Percentiles rank a stretch among this genome's conserved stretches.
phyloP scores from a whole-genome alignment of 2,888 invertebrate genomes.

The Argynnis bischoffii region DNA sequence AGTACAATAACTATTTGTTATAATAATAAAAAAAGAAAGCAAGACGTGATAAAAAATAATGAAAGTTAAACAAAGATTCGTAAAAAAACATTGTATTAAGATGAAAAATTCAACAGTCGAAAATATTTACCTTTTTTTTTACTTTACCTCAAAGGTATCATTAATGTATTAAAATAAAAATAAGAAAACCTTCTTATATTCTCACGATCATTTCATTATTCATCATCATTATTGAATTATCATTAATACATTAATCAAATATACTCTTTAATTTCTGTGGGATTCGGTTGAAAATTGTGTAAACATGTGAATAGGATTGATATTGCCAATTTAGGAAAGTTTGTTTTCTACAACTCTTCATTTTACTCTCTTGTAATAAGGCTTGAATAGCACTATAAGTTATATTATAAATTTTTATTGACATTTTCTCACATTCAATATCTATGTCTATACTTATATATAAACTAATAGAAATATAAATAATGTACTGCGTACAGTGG shows the following conservation, averaged over 20 bases:
- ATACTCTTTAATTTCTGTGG: background rate
- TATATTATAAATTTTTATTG: background rate
- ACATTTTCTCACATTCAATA: background rate
- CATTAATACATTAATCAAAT: slow-evolving; percentile 1
- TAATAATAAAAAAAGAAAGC: too few relatives aligned
- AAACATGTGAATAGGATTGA: background rate
- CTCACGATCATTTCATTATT: slow-evolving; percentile 10
- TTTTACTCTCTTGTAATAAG: background rate
- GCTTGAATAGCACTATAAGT: background rate
- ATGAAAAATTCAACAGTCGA: too few relatives aligned
- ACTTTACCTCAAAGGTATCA: background rate
- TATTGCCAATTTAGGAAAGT: background rate
- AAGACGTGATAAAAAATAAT: too few relatives aligned
- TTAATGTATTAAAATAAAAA: background rate
- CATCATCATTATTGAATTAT: slow-evolving; percentile 5
- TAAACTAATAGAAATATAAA: too few relatives aligned
- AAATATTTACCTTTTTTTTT: too few relatives aligned
- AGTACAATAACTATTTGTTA: too few relatives aligned
- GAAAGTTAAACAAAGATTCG: too few relatives aligned
- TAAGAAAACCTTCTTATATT: slow-evolving; percentile 3
- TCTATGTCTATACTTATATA: background rate
- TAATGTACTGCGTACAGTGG: too few relatives aligned
- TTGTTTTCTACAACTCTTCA: background rate
- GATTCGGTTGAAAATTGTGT: slow-evolving; percentile 3
- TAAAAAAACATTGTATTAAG: too few relatives aligned